These are phyloP conservation scores for Polypterus bichir DNA, from an alignment of 2,113 vertebrate species.

Conservation along the genomic window DNA sequence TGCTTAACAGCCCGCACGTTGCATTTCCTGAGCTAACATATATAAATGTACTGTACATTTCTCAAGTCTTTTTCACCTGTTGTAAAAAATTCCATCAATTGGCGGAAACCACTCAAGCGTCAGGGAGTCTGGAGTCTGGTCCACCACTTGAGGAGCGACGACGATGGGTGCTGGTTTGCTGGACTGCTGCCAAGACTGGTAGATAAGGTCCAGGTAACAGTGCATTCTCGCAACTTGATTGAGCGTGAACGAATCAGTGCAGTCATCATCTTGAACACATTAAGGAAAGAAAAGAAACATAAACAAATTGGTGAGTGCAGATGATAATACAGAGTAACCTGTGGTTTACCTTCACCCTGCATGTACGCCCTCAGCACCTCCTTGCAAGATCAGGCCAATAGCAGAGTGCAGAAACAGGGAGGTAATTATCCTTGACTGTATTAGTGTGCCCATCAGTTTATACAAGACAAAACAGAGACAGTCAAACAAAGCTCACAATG, in stretches of 20 bases:
- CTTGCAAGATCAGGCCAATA: too few relatives aligned
- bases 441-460: conserved; percentile 33
- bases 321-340: neutral
- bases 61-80: conserved; percentile 73
- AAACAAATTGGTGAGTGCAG: neutral
- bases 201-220: conserved; percentile 92
- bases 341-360: too few relatives aligned
- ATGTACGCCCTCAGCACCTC: too few relatives aligned
- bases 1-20: too few relatives aligned
- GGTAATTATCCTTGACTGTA: conserved; percentile 44
- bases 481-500: neutral
- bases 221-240: conserved; percentile 97
- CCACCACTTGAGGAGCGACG: conserved; percentile 76
- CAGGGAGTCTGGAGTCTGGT: conserved; percentile 58
- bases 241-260: conserved; percentile 88
- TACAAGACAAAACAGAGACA: conserved; percentile 28
- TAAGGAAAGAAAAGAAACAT: conserved; percentile 14
- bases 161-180: conserved; percentile 73
- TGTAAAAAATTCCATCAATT: conserved; percentile 80
- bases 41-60: too few relatives aligned
- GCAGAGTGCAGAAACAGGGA: conserved; percentile 17
- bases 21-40: too few relatives aligned
- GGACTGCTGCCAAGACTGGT: conserved; percentile 80
- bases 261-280: conserved; percentile 73
- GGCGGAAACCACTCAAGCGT: conserved; percentile 90